Base-by-base conservation (phyloP, 2,888 invertebrate genomes). In the Ceraclea dissimilis region DNA sequence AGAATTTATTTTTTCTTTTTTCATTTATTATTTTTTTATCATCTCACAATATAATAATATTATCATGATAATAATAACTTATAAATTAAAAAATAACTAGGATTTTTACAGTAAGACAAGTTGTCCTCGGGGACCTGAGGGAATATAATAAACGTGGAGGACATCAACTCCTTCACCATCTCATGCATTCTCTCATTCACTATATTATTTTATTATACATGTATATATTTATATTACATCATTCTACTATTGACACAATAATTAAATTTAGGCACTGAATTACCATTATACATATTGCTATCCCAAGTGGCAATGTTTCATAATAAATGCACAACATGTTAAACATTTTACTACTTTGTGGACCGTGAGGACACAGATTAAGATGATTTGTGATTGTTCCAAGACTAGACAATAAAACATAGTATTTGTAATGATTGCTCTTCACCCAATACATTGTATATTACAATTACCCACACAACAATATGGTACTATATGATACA, bases 1-100 rank as follows among this genome's bases (percentile, higher is more conserved):
- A 61, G 61, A 61, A 58, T 61, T 61, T 61, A 61, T 60, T 62
- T 59, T 61, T 61, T 58, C 50, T 55, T 60, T 60, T 56, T 56
- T 46, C 39, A 21, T 55, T 39, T 39, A 39, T 26, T 39, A 39
- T 56, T 34, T 51, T 59, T 59, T 60, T 56, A 53, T 60, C 58
- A 52, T 60, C 58, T 62, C 58, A 62, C 60, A 62, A 58, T 60
- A 47, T 56, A 59, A 58, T 62, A 60, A 48, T 56, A 60, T 60
- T 62, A 62, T 22, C 56, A 62, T 62, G 60, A 60, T 58, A 39
- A 39, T 39, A 39, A 39, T 39, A 39, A 39, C 39, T 39, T 39
- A 39, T 8, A 16, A 39, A n/a, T 39, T n/a, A 39, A 8, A 39
- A 39, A 39, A n/a, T n/a, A 39, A 13, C 16, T 60, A 58, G 60